A percentile compares a stretch with the other conserved stretches of the same genome.
These are phyloP conservation scores for Drosophila conformis DNA, from an alignment of 2,888 invertebrate species.

Conservation along the genomic window DNA sequence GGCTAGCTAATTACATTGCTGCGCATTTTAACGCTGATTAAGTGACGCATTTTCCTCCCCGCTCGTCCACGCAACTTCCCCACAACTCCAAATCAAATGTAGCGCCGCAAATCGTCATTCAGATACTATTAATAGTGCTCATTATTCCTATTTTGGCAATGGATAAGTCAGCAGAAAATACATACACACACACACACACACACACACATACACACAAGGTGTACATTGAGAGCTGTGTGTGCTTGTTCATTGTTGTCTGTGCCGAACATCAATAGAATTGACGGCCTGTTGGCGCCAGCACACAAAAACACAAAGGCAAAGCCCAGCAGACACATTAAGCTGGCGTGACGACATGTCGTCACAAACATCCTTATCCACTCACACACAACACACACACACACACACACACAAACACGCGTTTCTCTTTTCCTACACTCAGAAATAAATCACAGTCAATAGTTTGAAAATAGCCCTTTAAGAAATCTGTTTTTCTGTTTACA, in stretches of 20 bases:
- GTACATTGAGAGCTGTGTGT: neutral
- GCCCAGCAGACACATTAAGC: constrained; percentile 47
- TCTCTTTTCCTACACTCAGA: constrained; percentile 1
- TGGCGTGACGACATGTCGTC: constrained; percentile 33
- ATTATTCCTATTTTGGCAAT: constrained; percentile 67
- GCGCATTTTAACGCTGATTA: constrained; percentile 48
- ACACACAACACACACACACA: neutral
- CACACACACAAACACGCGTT: constrained; percentile 1
- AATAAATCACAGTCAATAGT: neutral
- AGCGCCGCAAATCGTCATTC: constrained; percentile 43
- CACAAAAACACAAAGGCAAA: constrained; percentile 19
- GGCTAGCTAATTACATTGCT: constrained; percentile 42
- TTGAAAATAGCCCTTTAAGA: neutral
- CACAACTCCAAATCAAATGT: constrained; percentile 25
- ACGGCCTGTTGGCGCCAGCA: constrained; percentile 50
- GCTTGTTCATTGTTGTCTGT: constrained; percentile 15
- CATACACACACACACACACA: constrained; percentile 5
- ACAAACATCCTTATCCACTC: constrained; percentile 20
- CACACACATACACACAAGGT: neutral
- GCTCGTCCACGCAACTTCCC: neutral
- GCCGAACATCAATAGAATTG: constrained; percentile 48
- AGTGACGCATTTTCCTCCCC: constrained; percentile 34
- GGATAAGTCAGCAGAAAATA: constrained; percentile 47
- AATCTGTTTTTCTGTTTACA: rapidly evolving
- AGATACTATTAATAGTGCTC: constrained; percentile 65